Evolutionary conservation across 2,113 vertebrate species (phyloP).

Genomic region (Dolichallabes microphthalmus): DNA sequence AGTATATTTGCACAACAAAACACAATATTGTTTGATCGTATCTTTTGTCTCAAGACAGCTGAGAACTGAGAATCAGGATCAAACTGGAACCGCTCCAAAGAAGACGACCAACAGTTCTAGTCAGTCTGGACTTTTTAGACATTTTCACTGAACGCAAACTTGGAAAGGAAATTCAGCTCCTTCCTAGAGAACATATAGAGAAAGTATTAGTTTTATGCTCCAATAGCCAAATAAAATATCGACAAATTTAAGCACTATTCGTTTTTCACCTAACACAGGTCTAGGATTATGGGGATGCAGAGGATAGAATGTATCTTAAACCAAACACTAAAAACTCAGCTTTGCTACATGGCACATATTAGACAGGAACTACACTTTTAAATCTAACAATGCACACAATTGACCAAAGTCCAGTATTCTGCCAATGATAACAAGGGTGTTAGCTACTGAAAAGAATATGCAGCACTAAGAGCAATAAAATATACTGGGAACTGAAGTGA

Average conservation of each 20-base stretch:
- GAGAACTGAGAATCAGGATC: slow-evolving; percentile 41
- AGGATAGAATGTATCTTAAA: slow-evolving; percentile 31
- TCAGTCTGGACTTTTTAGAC: slow-evolving; percentile 12
- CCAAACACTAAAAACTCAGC: slow-evolving; percentile 25
- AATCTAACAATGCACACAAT: slow-evolving; percentile 40
- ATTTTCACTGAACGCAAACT: slow-evolving; percentile 23
- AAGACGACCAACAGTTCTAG: slow-evolving; percentile 24
- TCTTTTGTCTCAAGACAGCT: slow-evolving; percentile 56
- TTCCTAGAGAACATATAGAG: slow-evolving; percentile 18
- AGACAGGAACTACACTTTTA: slow-evolving; percentile 36
- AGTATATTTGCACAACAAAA: slow-evolving; percentile 62
- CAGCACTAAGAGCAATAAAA: slow-evolving; percentile 13
- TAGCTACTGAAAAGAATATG: slow-evolving; percentile 42
- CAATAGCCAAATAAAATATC: slow-evolving; percentile 39
- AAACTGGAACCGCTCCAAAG: slow-evolving; percentile 54
- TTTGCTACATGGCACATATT: slow-evolving; percentile 29
- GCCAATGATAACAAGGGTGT: slow-evolving; percentile 48
- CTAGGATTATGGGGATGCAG: slow-evolving; percentile 8
- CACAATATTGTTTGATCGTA: slow-evolving; percentile 57
- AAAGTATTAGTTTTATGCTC: slow-evolving; percentile 28
- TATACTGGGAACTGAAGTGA: slow-evolving; percentile 18
- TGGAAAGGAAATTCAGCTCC: slow-evolving; percentile 35
- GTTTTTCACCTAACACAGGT: slow-evolving; percentile 8
- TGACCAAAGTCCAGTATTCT: slow-evolving; percentile 35
- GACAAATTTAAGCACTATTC: slow-evolving; percentile 19